Conservation (phyloP, 2,888 invertebrate genomes). For the Gastracanthus pulcherrimus region DNA sequence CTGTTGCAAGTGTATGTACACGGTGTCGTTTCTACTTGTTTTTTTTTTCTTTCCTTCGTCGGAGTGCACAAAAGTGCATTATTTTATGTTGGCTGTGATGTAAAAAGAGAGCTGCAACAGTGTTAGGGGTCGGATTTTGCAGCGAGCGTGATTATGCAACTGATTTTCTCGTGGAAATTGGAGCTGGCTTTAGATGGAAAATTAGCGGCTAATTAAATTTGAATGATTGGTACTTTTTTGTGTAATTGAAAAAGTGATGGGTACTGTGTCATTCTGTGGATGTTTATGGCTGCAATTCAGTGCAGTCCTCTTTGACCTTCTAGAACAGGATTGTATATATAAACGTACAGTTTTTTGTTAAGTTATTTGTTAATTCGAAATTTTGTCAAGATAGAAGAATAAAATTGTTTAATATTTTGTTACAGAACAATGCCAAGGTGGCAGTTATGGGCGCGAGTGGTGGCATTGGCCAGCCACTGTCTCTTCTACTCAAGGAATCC, state of each 20-base stretch:
- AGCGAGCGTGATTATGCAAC: slow-evolving; percentile 26
- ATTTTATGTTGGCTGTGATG: neutral
- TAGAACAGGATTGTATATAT: no score
- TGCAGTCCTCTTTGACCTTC: slow-evolving; percentile 15
- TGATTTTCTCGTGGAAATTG: neutral
- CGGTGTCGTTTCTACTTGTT: no score
- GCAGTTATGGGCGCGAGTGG: slow-evolving; percentile 98
- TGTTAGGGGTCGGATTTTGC: neutral
- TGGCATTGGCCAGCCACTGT: slow-evolving; percentile 98
- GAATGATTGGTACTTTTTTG: neutral
- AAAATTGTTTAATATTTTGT: slow-evolving; percentile 53
- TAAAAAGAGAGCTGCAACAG: neutral
- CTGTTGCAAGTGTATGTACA: neutral
- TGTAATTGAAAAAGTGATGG: no score
- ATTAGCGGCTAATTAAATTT: neutral
- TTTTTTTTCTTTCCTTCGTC: neutral
- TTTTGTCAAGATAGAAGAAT: neutral
- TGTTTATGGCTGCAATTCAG: neutral
- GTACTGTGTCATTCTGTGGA: neutral
- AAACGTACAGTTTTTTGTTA: neutral
- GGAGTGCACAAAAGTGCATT: neutral
- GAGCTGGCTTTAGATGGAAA: neutral
- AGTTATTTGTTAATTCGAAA: neutral
- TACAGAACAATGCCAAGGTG: slow-evolving; percentile 92
- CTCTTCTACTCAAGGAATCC: slow-evolving; percentile 93